Base-by-base conservation (phyloP, 2,797 vertebrate genomes). In the Ataeniobius toweri region DNA sequence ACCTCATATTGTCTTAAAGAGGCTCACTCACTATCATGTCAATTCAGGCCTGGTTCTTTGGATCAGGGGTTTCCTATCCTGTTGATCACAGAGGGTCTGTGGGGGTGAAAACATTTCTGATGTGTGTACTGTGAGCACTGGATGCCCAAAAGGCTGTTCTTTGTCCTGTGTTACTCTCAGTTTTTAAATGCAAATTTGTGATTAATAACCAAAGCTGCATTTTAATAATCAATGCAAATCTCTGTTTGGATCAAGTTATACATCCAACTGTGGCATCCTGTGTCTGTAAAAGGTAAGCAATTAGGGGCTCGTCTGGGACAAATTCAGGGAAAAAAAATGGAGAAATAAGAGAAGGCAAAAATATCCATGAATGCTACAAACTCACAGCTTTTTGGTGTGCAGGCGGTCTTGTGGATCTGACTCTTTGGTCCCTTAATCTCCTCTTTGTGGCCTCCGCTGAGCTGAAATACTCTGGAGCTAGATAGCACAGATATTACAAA, bases 381-480 rank as follows among this genome's bases (percentile, higher is more conserved):
- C 95, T 90, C 86, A 96, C 97, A 95, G 80, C 94, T 89, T 77
- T 96, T 92, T 55, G 94, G 92, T 48, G 95, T 95, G 83, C 96
- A 97, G 76, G 88, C 93, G 68, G 80, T 95, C 85, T 85, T 95
- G 82, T 96, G 94, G 6, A 88, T 82, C 16, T 86, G 92, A 87
- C 86, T 93, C 82, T 93, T 94, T 44, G 94, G 84, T 0, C 83
- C 85, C 77, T 85, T 92, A 61, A 85, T 86, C 78, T 94, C 93
- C 85, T 96, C 95, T 77, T 56, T 83, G 69, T 87, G 91, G 86
- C 95, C 94, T 75, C 90, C 90, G 20, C 87, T 89, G 65, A 94
- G 78, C 20, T 95, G 90, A 91, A 94, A 96, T 1, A 96, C 91
- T 87, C 93, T 93, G 72, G 96, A 97, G 88, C 97, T 98, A 80